Evolutionary conservation across 2,797 vertebrate genomes (phyloP), one percentile per base, ranked within the genome.

Genomic region (Pteropus rufus): DNA sequence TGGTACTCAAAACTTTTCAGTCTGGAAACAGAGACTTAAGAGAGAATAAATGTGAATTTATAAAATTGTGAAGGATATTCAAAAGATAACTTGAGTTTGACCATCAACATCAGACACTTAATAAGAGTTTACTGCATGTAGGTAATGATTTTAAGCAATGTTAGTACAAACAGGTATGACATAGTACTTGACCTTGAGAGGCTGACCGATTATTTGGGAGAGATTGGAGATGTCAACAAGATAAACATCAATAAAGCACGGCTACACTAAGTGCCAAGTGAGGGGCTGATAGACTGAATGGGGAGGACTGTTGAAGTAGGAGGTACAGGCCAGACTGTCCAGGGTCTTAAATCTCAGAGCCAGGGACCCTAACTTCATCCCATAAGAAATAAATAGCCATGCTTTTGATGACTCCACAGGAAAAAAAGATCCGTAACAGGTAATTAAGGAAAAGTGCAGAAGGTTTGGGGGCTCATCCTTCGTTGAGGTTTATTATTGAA

Each of bases 101-200:
- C 94, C n/a, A 89, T 95, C 70, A 96, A 81, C 16, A 76, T 82
- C 21, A 94, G n/a, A 79, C n/a, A 90, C 23, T 75, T 62, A 90
- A 7, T 96, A 70, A 91, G 70, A 83, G 60, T 93, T 62, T 79
- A 72, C 16, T 86, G 73, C 11, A 46, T 81, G 31, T 64, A 75
- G 64, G n/a, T 65, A 54, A 93, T 80, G 18, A 95, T 91, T 91
- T 93, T 94, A 92, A 91, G 19, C 31, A 91, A 86, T 82, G 21
- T 49, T 70, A 91, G 46, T 79, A 87, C 24, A 87, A 96, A 89
- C 19, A 72, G 23, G 39, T 91, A 75, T 65, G 79, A 49, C 10
- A 73, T 34, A 60, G 29, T 75, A 54, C 36, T 84, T 95, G 54
- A 87, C 44, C 31, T 87, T 92, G 58, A 87, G 34, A 85, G 36